A percentile compares a stretch with the other conserved stretches of the same genome.
phyloP scores from a whole-genome alignment of 2,797 vertebrate species.

The Thalassophryne amazonica region DNA sequence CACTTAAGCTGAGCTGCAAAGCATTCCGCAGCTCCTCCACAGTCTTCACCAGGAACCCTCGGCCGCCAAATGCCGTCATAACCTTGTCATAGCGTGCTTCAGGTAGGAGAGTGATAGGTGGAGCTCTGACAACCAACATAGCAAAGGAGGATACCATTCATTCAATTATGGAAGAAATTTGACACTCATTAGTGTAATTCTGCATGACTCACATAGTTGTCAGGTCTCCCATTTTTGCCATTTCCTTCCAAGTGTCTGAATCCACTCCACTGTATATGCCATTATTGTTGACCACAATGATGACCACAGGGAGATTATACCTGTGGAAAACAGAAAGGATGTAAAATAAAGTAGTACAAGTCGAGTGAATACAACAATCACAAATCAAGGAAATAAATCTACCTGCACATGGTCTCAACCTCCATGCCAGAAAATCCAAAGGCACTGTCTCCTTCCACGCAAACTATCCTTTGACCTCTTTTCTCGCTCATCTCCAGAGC shows the following conservation, averaged over 20 bases:
- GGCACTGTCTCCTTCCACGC: constrained; percentile 96
- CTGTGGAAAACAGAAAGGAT: constrained; percentile 56
- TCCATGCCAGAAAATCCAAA: constrained; percentile 99
- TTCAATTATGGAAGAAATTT: not conserved
- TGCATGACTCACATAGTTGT: constrained; percentile 76
- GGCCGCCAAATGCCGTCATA: constrained; percentile 91
- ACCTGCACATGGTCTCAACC: constrained; percentile 97
- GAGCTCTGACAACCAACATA: too few species aligned
- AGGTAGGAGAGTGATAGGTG: constrained; percentile 88
- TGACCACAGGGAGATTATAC: constrained; percentile 88
- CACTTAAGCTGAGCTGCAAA: constrained; percentile 79
- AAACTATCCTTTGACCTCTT: constrained; percentile 79
- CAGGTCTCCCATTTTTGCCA: constrained; percentile 83
- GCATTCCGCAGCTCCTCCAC: constrained; percentile 84
- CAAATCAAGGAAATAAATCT: not conserved
- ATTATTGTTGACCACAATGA: constrained; percentile 96
- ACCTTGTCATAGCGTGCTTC: constrained; percentile 90
- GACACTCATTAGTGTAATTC: not conserved
- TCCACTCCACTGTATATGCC: constrained; percentile 95
- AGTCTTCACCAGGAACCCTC: constrained; percentile 88
- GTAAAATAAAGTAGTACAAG: not conserved
- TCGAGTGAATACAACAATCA: not conserved
- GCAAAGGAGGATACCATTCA: too few species aligned
- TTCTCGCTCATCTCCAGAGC: constrained; percentile 74
- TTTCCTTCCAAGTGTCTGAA: constrained; percentile 82